Base-by-base conservation (phyloP, 2,797 vertebrate species). In the Apogon hyalosoma region DNA sequence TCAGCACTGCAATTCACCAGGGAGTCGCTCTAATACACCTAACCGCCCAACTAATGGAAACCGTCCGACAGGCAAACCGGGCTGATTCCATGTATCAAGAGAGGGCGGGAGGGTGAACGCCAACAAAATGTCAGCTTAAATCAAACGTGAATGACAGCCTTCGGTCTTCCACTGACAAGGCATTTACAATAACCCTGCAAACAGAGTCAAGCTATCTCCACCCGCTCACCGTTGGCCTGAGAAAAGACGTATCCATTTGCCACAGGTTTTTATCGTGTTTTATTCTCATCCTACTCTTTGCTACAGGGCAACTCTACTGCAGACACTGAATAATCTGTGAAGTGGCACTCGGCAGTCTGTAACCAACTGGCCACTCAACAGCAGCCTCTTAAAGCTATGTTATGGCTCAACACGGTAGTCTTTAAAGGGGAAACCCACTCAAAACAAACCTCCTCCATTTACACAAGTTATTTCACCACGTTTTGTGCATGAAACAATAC, bases 101-200 rank as follows among this genome's bases (percentile, higher is more conserved):
- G 46, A 47, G 65, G 77, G 64, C 7, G 48, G 53, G 41, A 16
- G 65, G 79, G 71, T 59, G 61, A 77, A 36, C 21, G 55, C 43
- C 53, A 55, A 76, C 75, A 69, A 81, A 83, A 78, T 82, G 85
- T 87, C 86, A 80, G 64, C 74, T 73, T 79, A 75, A 66, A 86
- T 88, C 87, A 77, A 68, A 85, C 10, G 66, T 86, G 75, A 89
- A 80, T 78, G 88, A 86, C 84, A 84, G 77, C 63, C 68, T 60
- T 80, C 11, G 13, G 57, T 75, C 65, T 75, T 73, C 24, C 33
- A 19, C 52, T 70, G 77, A 67, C 75, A 71, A 51, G 4, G 1
- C 54, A 50, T 69, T 77, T 51, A 43, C 49, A 80, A 72, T 49
- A 71, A 58, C 24, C 11, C 12, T 3, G 42, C 50, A 18, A 71